Base-by-base conservation (phyloP, 2,797 vertebrate species). In the Psittacula echo region DNA sequence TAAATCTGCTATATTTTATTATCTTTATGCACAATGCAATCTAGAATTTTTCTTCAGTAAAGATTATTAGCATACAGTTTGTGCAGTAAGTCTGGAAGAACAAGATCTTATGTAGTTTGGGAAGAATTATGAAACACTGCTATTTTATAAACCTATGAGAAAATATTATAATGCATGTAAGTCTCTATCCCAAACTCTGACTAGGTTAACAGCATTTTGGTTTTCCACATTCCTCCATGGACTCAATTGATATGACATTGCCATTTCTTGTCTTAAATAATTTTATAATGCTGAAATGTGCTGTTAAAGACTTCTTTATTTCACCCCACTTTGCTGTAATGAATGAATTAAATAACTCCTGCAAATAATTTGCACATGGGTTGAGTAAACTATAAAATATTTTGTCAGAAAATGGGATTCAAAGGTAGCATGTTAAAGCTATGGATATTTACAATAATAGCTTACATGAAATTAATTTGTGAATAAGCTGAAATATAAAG, bases 131-230 rank as follows among this genome's bases (percentile, higher is more conserved):
- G 82, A 93, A 50, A 91, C 73, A 75, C 15, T 78, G 53, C 2
- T 78, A 39, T 66, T 95, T 92, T 72, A 78, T 77, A 85, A 48
- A 17, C 30, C 34, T 47, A 11, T 60, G 58, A 92, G 75, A 79
- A 96, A 91, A 85, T 73, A 64, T n/a, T 44, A 16, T 56, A 79
- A 89, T 51, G 9, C 16, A 13, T 75, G 7, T 73, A 86, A 81
- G 24, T 37, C 18, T 86, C 74, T 56, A 53, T 32, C 27, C 29
- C 72, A 87, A 80, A 87, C 23, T 34, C 34, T 47, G 87, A 86
- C 34, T 47, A 75, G 6, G 8, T 87, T 92, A 93, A 87, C n/a
- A 88, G 23, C 53, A 78, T 83, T 92, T 92, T 96, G 19, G 42
- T 34, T 91, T 91, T 87, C 45, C 27, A 37, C 15, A 50, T 73